Percentiles rank a stretch among this genome's conserved stretches.
Conservation (phyloP, 2,797 vertebrate genomes). For the Simalia tracyae region DNA sequence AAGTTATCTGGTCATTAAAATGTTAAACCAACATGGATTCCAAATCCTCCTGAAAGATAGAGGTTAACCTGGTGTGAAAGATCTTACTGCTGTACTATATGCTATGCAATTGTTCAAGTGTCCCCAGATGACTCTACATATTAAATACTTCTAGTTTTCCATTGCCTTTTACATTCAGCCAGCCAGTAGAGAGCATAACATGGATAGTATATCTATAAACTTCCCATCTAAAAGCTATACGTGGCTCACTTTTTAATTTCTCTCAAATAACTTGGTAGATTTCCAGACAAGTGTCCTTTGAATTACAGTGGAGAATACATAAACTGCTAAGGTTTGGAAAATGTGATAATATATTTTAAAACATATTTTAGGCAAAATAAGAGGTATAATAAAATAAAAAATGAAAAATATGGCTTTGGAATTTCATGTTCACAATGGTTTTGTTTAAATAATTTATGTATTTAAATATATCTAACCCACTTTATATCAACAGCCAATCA, state of each 20-base stretch:
- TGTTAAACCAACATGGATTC: background rate
- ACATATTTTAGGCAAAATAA: background rate
- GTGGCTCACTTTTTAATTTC: background rate
- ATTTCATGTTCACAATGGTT: fast-evolving
- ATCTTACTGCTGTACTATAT: background rate
- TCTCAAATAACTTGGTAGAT: constrained; percentile 10
- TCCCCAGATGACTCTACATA: background rate
- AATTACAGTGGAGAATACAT: background rate
- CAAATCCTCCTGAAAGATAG: background rate
- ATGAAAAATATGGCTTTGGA: fast-evolving
- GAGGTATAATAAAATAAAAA: fast-evolving
- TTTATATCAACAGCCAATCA: background rate
- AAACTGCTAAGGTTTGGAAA: constrained; percentile 30
- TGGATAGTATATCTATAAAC: background rate
- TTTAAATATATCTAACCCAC: background rate
- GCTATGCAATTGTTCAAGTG: background rate
- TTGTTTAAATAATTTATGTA: background rate
- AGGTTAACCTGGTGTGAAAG: background rate
- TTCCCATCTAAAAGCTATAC: background rate
- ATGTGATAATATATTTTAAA: background rate
- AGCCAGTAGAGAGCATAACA: constrained; percentile 10
- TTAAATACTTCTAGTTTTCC: background rate
- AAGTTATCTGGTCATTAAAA: background rate
- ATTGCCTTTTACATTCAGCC: background rate
- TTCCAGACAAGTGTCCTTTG: constrained; percentile 29